Base-by-base conservation (phyloP, 23 tunicate species). In the Diplosoma virens region DNA sequence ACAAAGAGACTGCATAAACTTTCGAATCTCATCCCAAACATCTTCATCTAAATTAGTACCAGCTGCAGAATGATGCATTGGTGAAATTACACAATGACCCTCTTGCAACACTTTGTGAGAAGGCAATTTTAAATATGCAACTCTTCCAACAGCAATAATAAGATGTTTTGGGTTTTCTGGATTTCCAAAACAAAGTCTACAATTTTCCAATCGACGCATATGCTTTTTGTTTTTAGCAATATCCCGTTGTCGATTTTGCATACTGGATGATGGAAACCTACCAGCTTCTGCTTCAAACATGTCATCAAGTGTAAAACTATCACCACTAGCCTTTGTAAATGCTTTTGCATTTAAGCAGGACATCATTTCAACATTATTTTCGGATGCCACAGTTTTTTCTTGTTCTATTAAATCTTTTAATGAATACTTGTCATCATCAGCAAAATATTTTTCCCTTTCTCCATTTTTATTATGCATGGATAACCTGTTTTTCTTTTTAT, bases 71-170 rank as follows among this genome's bases (percentile, higher is more conserved):
- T 94, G 99, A 75, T 85, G 86, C 86, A 87, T 87, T 5, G 99
- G 95, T 0, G 70, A 83, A 60, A 94, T 87, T 30, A 94, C 26
- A 66, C 99, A 94, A 59, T 94, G 99, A 17, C 95, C 99, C 37
- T 75, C 59, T 0, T 80, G 74, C 48, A 94, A 33, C 24, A 88
- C 85, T 55, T 75, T 56, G 45, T 85, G 84, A 16, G 85, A 75
- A 37, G 97, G 97, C 18, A 92, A 55, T 18, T 58, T 55, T 32
- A 92, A 24, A 80, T 92, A 92, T 3, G 79, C 45, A 2, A 88
- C 81, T 33, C 84, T 53, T 35, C 97, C 97, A 47, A 71, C 82
- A 32, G 92, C 79, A 0, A 92, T 68, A 11, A 92, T 50, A 58
- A 92, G 77, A 69, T 92, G 92, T 32, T 85, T 81, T 33, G 82